Evolutionary conservation across 2,113 vertebrate species (phyloP).

Genomic region (Pogonocichla stellata): DNA sequence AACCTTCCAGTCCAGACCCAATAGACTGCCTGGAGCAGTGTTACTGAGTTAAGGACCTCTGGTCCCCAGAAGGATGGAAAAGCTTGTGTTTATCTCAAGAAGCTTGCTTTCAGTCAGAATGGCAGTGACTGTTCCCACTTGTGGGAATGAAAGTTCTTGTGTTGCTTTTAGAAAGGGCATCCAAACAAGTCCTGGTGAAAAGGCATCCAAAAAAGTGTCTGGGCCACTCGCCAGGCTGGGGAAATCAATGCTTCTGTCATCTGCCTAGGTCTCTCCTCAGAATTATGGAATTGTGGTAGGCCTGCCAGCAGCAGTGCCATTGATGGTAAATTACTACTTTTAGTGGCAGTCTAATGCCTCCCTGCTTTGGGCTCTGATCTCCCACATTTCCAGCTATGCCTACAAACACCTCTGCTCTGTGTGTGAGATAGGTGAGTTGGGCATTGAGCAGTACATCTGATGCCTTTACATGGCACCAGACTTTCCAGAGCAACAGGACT

Average conservation of each 20-base stretch:
- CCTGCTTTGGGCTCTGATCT: not conserved
- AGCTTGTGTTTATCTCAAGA: not conserved
- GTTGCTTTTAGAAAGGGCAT: not conserved
- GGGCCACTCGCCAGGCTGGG: not conserved
- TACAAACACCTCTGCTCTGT: fast-evolving
- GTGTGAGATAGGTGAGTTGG: not conserved
- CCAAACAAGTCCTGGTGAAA: not conserved
- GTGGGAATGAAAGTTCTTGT: not conserved
- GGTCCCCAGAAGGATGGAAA: not conserved
- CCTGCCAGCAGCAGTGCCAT: not conserved
- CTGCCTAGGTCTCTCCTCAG: not conserved
- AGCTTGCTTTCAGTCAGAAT: not conserved
- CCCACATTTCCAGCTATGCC: not conserved
- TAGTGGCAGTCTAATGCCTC: not conserved
- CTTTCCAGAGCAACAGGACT: not conserved
- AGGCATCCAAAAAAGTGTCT: not conserved
- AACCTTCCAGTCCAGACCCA: not conserved
- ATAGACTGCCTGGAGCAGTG: not conserved
- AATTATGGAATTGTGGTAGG: not conserved
- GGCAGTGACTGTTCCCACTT: not conserved
- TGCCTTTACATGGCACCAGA: not conserved
- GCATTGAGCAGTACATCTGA: not conserved
- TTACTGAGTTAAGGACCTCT: not conserved
- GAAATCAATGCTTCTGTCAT: not conserved
- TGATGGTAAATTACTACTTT: not conserved